Percentiles rank a stretch among this genome's conserved stretches.
Conservation (phyloP, 2,797 vertebrate genomes). For the Numenius phaeopus region DNA sequence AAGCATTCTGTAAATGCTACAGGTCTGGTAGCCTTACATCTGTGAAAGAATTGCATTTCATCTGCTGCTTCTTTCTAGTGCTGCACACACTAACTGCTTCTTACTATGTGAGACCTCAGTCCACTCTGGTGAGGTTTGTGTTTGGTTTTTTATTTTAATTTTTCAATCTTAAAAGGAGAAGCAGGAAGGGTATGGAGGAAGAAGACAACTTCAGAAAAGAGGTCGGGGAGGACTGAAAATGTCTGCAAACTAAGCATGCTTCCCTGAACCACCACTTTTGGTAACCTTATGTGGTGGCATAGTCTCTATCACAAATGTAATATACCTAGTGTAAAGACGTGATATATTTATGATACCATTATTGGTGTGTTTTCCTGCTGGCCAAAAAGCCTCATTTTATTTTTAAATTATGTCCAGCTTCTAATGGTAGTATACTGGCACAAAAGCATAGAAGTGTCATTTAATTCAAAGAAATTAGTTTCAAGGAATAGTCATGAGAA, state of each 20-base stretch:
- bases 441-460: not conserved
- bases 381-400: not conserved
- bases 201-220: not conserved
- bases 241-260: accelerated
- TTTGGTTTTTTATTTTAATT: not conserved
- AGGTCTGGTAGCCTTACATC: not conserved
- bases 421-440: not conserved
- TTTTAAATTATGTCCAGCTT: not conserved
- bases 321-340: not conserved
- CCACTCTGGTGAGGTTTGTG: too few species aligned
- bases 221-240: not conserved
- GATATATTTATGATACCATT: not conserved
- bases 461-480: not conserved
- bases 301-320: not conserved
- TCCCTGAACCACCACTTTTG: not conserved
- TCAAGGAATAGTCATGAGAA: not conserved
- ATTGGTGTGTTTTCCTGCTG: not conserved
- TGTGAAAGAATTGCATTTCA: not conserved
- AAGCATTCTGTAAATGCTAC: not conserved
- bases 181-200: not conserved
- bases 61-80: not conserved
- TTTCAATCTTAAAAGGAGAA: not conserved
- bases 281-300: accelerated
- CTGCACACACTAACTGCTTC: not conserved
- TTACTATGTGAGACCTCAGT: not conserved